A percentile compares a stretch with the other conserved stretches of the same genome.
Evolutionary conservation across 2,113 vertebrate species (phyloP).

Genomic region (Cephalopholis sonnerati): DNA sequence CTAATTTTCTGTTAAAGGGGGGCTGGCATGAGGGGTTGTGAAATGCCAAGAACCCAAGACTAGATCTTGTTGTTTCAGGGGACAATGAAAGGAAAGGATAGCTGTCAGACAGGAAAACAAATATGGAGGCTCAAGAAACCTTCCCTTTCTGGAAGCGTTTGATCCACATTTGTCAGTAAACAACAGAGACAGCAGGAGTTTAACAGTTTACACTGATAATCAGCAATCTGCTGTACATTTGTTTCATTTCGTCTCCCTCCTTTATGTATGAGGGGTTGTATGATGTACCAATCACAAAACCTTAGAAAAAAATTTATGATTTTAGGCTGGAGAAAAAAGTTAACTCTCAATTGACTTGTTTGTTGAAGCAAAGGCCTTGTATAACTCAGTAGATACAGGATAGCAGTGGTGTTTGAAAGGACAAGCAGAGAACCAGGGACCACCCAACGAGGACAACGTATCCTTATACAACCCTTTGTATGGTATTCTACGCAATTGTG

Average conservation of each 20-base stretch:
- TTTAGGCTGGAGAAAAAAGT: neutral
- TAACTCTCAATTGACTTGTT: neutral
- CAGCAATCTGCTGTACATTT: neutral
- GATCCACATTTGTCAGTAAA: conserved; percentile 22
- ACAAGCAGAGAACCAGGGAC: too few species aligned
- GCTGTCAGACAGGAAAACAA: conserved; percentile 25
- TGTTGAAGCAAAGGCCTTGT: neutral
- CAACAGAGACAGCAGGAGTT: neutral
- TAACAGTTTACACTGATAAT: conserved; percentile 9
- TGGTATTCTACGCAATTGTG: too few species aligned
- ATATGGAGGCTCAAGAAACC: neutral
- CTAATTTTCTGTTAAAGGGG: neutral
- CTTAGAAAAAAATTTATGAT: neutral
- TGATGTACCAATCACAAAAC: neutral
- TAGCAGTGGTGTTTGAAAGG: too few species aligned
- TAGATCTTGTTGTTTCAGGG: conserved; percentile 52
- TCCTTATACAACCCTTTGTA: too few species aligned
- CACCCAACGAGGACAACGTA: too few species aligned
- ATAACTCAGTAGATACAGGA: neutral
- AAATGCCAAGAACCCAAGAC: neutral
- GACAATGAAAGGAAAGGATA: conserved; percentile 68
- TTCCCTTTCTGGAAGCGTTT: conserved; percentile 1
- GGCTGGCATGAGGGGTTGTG: neutral
- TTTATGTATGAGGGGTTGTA: neutral
- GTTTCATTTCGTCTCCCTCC: neutral